Conservation (phyloP, 2,113 vertebrate genomes). For the Stegostoma tigrinum region DNA sequence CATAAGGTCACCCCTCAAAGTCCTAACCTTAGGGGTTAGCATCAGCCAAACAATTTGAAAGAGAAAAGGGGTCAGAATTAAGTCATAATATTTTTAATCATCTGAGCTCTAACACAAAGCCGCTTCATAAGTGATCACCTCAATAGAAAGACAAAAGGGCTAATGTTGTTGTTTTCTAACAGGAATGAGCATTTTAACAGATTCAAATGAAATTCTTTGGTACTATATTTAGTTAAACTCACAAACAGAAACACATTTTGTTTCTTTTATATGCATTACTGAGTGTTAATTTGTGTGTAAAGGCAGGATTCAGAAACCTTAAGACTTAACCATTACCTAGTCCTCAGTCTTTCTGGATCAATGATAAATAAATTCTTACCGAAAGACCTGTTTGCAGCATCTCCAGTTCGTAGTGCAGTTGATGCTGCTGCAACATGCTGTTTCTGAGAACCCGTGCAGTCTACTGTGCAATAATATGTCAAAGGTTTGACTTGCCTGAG, state of each 20-base stretch:
- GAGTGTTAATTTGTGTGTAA: not conserved
- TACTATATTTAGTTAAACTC: not conserved
- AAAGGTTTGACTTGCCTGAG: not conserved
- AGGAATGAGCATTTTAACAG: not conserved
- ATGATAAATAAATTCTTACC: not conserved
- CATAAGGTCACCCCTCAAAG: too few relatives aligned
- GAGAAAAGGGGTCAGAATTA: not conserved
- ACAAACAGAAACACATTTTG: not conserved
- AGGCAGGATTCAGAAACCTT: not conserved
- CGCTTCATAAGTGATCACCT: not conserved
- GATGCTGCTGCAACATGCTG: constrained; percentile 15
- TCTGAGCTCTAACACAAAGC: not conserved
- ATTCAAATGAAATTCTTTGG: not conserved
- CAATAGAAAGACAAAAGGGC: not conserved
- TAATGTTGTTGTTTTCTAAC: not conserved
- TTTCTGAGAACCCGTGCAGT: constrained; percentile 1
- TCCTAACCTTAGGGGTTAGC: not conserved
- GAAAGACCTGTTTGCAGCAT: not conserved
- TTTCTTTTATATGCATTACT: not conserved
- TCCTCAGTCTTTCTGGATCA: not conserved
- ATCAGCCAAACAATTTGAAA: not conserved
- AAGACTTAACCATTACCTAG: not conserved
- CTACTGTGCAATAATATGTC: constrained; percentile 30
- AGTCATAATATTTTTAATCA: not conserved
- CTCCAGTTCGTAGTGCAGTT: not conserved